Base-by-base conservation (phyloP, 2,888 invertebrate species). In the Lithophane leautieri region DNA sequence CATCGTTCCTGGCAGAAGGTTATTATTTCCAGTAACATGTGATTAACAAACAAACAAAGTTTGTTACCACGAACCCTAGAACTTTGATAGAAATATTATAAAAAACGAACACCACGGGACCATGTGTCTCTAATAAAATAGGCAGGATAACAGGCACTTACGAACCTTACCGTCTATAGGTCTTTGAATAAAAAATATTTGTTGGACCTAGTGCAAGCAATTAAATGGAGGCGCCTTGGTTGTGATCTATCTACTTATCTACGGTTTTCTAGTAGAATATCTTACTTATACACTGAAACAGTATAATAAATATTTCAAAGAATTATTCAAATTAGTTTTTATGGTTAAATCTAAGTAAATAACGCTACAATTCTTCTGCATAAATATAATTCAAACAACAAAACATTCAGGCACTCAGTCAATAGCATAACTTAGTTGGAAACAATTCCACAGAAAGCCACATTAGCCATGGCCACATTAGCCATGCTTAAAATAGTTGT, bases 401-500 rank as follows among this genome's bases (percentile, higher is more conserved):
- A 61, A 70, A 44, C 19, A 16, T 65, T 66, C 16, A 52, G 44
- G 40, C 25, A 28, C 16, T 66, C 28, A n/a, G 56, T 66, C 28
- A 25, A 47, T 50, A 54, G 40, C 60, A 67, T 56, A 77, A 75
- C 75, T 75, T 70, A 72, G 52, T 66, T 61, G 65, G 25, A 70
- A 76, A 75, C 61, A 83, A 72, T 83, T 70, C 58, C 47, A 42
- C 71, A 68, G 54, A 86, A 80, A 75, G 60, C 66, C 61, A n/a
- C n/a, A n/a, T n/a, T n/a, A 61, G 47, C 62, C 65, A 73, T 78
- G 56, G 78, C 67, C 74, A 86, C 73, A 86, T 86, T 79, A 78
- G 82, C 70, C 62, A 44, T 66, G 72, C 78, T 76, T 78, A 75
- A 84, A 86, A 90, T 90, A 90, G 88, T 87, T 86, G 86, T 88